Base-by-base conservation (phyloP, 2,888 invertebrate species). In the Linyphia triangularis region DNA sequence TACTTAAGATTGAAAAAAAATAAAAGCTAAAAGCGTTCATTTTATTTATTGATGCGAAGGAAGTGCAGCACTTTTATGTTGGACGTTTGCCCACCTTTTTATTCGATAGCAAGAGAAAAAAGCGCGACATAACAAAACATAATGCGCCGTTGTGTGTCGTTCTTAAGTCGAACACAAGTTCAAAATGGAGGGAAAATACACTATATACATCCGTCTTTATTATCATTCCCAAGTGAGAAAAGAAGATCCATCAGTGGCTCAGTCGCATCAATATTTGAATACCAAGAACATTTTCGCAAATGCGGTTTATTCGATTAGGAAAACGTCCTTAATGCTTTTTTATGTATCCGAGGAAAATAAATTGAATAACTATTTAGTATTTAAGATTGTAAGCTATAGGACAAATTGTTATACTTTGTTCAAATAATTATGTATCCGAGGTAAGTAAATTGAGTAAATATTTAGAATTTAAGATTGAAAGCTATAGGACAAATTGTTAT, bases 61-160 rank as follows among this genome's bases (percentile, higher is more conserved):
- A 16, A 51, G n/a, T 51, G 51, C 51, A 5, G 51, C 51, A 51
- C 40, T 69, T 69, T 69, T 70, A 40, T 70, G 24, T 43, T 70
- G 70, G 70, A 70, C 7, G 33, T 24, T 43, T 19, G 70, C 70
- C 70, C 40, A 33, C 43, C 26, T 43, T 70, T 51, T 22, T 40
- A 13, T 70, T 24, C 43, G 70, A 70, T 70, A 24, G 61, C 61
- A 10, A 24, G 24, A n/a, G 9, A 37, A 2, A 57, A 57, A 57
- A 22, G 37, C n/a, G 22, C 24, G 22, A 37, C 9, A 22, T 33
- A 69, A 69, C 28, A 43, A 4, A 26, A 43, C 40, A 70, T 43
- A 40, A 40, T 37, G 24, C 26, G 24, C 43, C 16, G 43, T 43
- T 43, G 43, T 69, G 26, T 70, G 70, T 26, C 43, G n/a, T 37